Base-by-base conservation (phyloP, 1,140 invertebrate species). In the Atta colombica region DNA sequence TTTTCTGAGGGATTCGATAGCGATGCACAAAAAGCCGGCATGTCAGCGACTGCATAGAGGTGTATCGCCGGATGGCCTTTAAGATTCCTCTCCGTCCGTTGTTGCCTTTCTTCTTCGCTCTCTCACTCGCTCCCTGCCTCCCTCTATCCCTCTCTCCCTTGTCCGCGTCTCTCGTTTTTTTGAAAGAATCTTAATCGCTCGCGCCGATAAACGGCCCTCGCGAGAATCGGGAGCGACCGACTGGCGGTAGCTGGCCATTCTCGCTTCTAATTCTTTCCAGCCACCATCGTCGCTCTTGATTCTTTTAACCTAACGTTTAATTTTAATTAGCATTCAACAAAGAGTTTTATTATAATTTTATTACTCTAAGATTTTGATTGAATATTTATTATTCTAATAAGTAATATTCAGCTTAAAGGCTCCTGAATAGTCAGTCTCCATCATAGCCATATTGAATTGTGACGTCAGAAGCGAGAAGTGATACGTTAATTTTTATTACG, bases 51-150 rank as follows among this genome's bases (percentile, higher is more conserved):
- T 53, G 49, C 82, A 77, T 78, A 75, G 82, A 85, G 84, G 74
- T 77, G 49, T 69, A 85, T 85, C 72, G 72, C 55, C 58, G 72
- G 71, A 77, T 77, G 58, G 69, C 81, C 81, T 85, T 87, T 87
- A 85, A 87, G 86, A 87, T 88, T 88, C 82, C 87, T 85, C 63
- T 69, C 53, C 55, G 87, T 86, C 49, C 72, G 74, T 49, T 51
- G 66, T 49, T 82, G 80, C 55, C 69, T 75, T 84, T 84, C 69
- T 84, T 75, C 35, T 71, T 72, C 21, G 63, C 39, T 31, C 31
- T 31, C 31, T 45, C 55, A 45, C 39, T 84, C 80, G 55, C 25
- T 82, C 55, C 55, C 25, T 58, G 3, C 10, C 81, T 21, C 31
- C 39, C 49, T 18, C 39, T 5, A 10, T 49, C 21, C 21, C 21